Conservation (phyloP, 1,140 invertebrate species). For the Lepidurus apus region DNA sequence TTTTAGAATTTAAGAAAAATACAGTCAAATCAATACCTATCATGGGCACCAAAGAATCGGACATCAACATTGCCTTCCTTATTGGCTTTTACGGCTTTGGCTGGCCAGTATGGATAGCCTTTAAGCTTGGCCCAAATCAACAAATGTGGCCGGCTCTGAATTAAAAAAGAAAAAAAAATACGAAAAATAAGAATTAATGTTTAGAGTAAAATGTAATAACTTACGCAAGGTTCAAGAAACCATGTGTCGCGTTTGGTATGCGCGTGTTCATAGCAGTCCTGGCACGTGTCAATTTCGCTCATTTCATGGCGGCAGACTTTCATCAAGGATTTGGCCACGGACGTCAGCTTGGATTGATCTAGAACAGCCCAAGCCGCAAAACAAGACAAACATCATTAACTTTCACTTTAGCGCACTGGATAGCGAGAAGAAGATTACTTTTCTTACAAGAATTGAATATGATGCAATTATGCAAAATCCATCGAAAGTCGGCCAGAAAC, state of each 20-base stretch:
- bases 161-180: slow-evolving; percentile 46
- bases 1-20: not conserved
- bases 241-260: slow-evolving; percentile 73
- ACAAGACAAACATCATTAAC: not conserved
- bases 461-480: slow-evolving; percentile 87
- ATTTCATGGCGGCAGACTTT: slow-evolving; percentile 75
- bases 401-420: not conserved
- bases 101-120: slow-evolving; percentile 92
- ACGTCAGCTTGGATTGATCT: slow-evolving; percentile 70
- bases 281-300: slow-evolving; percentile 86
- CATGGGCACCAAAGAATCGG: slow-evolving; percentile 88
- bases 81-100: slow-evolving; percentile 73
- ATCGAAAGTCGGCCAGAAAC: slow-evolving; percentile 81
- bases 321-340: slow-evolving; percentile 65
- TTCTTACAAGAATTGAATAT: slow-evolving; percentile 75
- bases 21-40: slow-evolving; percentile 44
- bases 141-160: slow-evolving; percentile 59
- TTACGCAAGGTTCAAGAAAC: slow-evolving; percentile 84
- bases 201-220: slow-evolving; percentile 39
- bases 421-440: not conserved
- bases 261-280: slow-evolving; percentile 82
- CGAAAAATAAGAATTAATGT: slow-evolving; percentile 25
- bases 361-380: slow-evolving; percentile 41
- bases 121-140: slow-evolving; percentile 89
- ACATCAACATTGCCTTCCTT: slow-evolving; percentile 72